A percentile compares a stretch with the other conserved stretches of the same genome.
Conservation (phyloP, 2,888 invertebrate species). For the Acanthococcus lagerstroemiae region DNA sequence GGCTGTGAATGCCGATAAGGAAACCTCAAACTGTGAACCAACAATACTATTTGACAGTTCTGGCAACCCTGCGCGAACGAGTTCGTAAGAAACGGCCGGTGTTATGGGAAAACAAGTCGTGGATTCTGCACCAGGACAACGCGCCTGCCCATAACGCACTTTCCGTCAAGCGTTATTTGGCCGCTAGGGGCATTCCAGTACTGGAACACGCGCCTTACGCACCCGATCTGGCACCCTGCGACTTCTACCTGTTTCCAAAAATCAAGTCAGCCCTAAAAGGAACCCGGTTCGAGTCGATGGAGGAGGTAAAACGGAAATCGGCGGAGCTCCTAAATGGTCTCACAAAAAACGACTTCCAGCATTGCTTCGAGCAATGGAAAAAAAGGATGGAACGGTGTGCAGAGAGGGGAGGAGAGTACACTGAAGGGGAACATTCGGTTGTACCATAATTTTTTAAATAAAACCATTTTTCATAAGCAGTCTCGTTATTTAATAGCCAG, state of each 20-base stretch:
- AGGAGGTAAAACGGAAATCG: too few species aligned
- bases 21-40: constrained; percentile 35
- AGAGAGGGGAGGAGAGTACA: too few species aligned
- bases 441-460: constrained; percentile 17
- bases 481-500: constrained; percentile 21
- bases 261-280: too few species aligned
- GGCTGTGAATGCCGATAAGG: constrained; percentile 11
- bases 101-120: constrained; percentile 31
- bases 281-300: too few species aligned
- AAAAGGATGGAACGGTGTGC: constrained; percentile 15
- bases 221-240: constrained; percentile 31
- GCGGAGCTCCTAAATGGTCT: too few species aligned
- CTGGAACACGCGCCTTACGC: constrained; percentile 4
- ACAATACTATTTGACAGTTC: constrained; percentile 35
- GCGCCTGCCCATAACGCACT: constrained; percentile 34
- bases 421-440: constrained; percentile 15
- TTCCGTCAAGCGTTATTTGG: constrained; percentile 35
- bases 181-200: not conserved
- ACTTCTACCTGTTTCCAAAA: too few species aligned
- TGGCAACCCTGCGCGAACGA: constrained; percentile 33
- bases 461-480: constrained; percentile 7
- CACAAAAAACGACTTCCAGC: too few species aligned
- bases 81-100: constrained; percentile 5
- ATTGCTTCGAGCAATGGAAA: constrained; percentile 34
- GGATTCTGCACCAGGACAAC: constrained; percentile 38